Evolutionary conservation across 1,140 invertebrate species (phyloP), one percentile per base, ranked within the genome.

Genomic region (Meloidogyne floridensis): DNA sequence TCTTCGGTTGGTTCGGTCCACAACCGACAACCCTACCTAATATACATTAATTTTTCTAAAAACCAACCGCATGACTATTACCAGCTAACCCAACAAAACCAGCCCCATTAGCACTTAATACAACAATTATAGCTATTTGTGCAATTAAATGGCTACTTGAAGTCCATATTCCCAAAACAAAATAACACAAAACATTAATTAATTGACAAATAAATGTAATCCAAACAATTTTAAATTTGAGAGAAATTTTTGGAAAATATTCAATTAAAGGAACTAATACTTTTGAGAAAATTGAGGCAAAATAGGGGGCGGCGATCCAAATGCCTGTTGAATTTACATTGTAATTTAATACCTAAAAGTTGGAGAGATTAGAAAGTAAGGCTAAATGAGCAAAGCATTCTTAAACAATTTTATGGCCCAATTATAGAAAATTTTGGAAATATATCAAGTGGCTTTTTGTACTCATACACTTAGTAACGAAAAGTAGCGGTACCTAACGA

Each of bases 91-190:
- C 77, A 51, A 79, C 77, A 18, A 79, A 79, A 72, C 77, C 77
- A 53, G 77, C 77, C 2, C 77, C 77, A 72, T 79, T 79, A 20
- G 65, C 54, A 72, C 77, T 71, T n/a, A 79, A 72, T 6, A 79
- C 65, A 51, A 79, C 20, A 72, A 20, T 69, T 8, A 79, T 43
- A 51, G 53, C 54, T n/a, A n/a, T 71, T n/a, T 79, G 77, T 69
- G 77, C 77, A 43, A 79, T 54, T 53, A 79, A 18, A 51, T 54
- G 42, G 10, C 20, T 42, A 51, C 65, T 47, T 43, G 77, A 32
- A 3, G 77, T 65, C 56, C 56, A 79, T 20, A 72, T 10, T 1
- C 65, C 77, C 20, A 79, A 47, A 69, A 79, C 65, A 3, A 79
- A 7, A 72, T 65, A 79, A 72, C 77, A 79, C 43, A 71, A 69